Base-by-base conservation (phyloP, 2,888 invertebrate genomes). In the Nipponacmea schrenckii region DNA sequence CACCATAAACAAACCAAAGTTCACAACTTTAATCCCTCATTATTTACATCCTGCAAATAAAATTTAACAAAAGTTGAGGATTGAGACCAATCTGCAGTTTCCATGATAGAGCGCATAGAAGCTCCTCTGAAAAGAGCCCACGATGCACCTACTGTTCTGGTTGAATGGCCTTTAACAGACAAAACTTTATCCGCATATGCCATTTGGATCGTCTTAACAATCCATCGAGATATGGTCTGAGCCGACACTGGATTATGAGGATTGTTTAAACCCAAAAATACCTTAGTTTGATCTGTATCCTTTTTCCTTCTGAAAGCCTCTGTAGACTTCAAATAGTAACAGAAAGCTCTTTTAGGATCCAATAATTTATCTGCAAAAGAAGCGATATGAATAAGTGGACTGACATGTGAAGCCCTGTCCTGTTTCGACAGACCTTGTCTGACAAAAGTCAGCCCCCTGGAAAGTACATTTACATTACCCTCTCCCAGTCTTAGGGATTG, bases 101-200 rank as follows among this genome's bases (percentile, higher is more conserved):
- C 56, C 56, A 56, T 56, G 56, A 56, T 56, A 14, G n/a, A 20
- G n/a, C 20, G n/a, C 56, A 56, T 20, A 24, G 56, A 56, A 20
- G 65, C n/a, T 7, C 62, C 68, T 8, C 63, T 71, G 45, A 63
- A 64, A 15, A 62, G 46, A 65, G 68, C 56, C 64, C 65, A 71
- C 10, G 62, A 71, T n/a, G 72, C 68, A 14, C 72, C 72, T 10
- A 72, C 17, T 64, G 24, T 56, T 50, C 72, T 63, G 27, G 72
- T 72, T 17, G 65, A 68, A 68, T 68, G 72, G 12, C 62, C 46
- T 45, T 46, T 44, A 12, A 20, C 64, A 20, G 17, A 44, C 24
- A 10, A 39, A 3, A 26, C 27, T 50, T 39, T 20, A 24, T 46
- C 56, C n/a, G 20, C 45, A 46, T 69, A 64, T n/a, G 64, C 64